phyloP scores from a whole-genome alignment of 2,113 vertebrate species.

The Heloderma charlesbogerti region DNA sequence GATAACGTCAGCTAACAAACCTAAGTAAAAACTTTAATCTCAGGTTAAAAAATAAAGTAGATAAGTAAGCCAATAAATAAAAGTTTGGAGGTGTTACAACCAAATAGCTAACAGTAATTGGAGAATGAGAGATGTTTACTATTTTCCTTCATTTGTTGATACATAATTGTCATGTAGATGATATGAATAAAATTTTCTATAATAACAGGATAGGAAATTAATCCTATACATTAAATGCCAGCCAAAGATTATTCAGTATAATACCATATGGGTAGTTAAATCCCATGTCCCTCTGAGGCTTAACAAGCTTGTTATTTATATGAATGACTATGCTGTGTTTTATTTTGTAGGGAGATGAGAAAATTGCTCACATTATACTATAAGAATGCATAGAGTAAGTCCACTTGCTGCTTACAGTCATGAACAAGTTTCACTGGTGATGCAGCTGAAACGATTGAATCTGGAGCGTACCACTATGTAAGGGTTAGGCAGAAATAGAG shows the following conservation, averaged over 20 bases:
- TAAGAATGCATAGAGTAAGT: constrained; percentile 12
- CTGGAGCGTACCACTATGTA: constrained; percentile 37
- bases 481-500: constrained; percentile 54
- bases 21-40: not conserved
- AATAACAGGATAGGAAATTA: constrained; percentile 29
- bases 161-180: not conserved
- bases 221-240: constrained; percentile 21
- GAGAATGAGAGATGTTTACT: not conserved
- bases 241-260: constrained; percentile 16
- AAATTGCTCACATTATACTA: not conserved
- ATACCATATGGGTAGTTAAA: not conserved
- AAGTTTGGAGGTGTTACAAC: not conserved
- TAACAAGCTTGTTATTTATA: constrained; percentile 6
- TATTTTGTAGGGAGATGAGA: not conserved
- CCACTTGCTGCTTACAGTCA: not conserved
- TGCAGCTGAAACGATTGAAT: constrained; percentile 51
- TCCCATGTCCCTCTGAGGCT: constrained; percentile 22
- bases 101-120: not conserved
- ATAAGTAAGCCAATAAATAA: not conserved
- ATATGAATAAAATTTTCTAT: not conserved
- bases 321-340: not conserved
- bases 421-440: constrained; percentile 44
- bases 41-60: not conserved
- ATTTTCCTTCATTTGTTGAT: not conserved
- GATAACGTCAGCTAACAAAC: not conserved